Conservation (phyloP, 2,113 vertebrate species). For the Periophthalmus modestus region DNA sequence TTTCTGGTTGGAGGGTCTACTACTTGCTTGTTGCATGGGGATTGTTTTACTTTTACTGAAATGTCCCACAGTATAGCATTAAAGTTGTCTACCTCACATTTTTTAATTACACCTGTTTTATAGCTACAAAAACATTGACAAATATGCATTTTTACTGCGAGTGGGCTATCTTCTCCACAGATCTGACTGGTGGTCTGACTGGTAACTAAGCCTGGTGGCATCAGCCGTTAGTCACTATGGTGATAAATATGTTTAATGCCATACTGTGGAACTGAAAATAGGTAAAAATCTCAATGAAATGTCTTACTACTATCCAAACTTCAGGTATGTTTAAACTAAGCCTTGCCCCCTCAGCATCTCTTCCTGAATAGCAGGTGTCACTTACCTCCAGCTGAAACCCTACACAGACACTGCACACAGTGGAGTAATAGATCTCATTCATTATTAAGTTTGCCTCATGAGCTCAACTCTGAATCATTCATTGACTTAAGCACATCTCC, state of each 20-base stretch:
- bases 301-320: not conserved
- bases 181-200: too few species aligned
- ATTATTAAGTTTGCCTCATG: constrained; percentile 88
- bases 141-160: too few species aligned
- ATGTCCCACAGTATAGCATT: too few species aligned
- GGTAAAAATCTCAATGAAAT: too few species aligned
- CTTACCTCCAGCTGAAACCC: constrained; percentile 81
- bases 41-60: not conserved
- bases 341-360: constrained; percentile 25
- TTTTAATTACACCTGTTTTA: not conserved
- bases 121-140: not conserved
- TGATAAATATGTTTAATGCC: too few species aligned
- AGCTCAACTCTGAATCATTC: constrained; percentile 91
- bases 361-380: constrained; percentile 81
- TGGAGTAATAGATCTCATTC: constrained; percentile 91
- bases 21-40: not conserved
- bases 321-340: not conserved
- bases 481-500: constrained; percentile 78
- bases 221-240: too few species aligned
- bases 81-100: too few species aligned
- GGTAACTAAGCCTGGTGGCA: too few species aligned
- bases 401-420: constrained; percentile 67
- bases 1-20: too few species aligned
- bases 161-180: too few species aligned
- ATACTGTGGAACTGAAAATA: too few species aligned